Base-by-base conservation (phyloP, 2,888 invertebrate genomes). In the Metopia argyrocephala region DNA sequence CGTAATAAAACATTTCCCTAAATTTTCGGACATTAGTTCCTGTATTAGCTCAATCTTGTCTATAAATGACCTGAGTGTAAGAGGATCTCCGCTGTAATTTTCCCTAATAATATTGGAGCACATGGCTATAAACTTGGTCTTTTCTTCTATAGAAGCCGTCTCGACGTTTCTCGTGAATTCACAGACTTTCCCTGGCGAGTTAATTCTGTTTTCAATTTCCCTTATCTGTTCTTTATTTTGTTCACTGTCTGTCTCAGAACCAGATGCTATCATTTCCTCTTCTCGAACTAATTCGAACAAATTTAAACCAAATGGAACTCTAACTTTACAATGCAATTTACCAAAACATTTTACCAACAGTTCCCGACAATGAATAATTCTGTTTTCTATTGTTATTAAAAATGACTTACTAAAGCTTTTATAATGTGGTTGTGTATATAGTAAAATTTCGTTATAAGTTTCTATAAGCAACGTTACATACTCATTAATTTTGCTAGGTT, bases 261-360 rank as follows among this genome's bases (percentile, higher is more conserved):
- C 6, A 28, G 28, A 28, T 3, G 28, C 28, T 28, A 28, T 28
- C 28, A 28, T 28, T 28, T 5, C 28, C 28, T 28, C 28, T n/a
- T 23, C 50, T n/a, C 27, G 48, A 27, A 65, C 48, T 23, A 65
- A 27, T 50, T 27, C 50, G 25, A 50, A 27, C 28, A 65, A 20
- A 28, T 65, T 18, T 25, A 28, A 45, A 65, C 50, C 46, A 9
- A 25, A 54, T 52, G 66, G 54, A 3, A 66, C 28, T 61, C 38
- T 61, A 38, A 61, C 31, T 15, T 31, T 61, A 31, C 28, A 28
- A 20, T 61, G 15, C 3, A 66, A 38, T n/a, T 52, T 66, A 66
- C 66, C 21, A 54, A 66, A 66, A 54, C 54, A 66, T 54, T 52
- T 54, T 18, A 66, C n/a, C n/a, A n/a, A n/a, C n/a, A n/a, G n/a